Conservation (phyloP, 2,797 vertebrate species). For the Ctenopoma kingsleyae region DNA sequence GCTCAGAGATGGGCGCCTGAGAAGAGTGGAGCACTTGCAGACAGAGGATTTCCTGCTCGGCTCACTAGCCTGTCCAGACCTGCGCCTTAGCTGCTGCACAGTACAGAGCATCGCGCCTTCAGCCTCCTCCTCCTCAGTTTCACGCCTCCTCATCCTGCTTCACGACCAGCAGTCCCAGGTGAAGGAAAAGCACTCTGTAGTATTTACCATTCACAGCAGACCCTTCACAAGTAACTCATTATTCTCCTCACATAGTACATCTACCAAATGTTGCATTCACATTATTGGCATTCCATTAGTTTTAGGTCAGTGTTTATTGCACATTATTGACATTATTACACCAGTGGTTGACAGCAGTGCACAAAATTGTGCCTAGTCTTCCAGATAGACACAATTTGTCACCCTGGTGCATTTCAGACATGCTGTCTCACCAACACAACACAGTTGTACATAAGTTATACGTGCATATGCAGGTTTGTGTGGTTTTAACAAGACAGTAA, state of each 20-base stretch:
- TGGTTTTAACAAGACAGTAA: no score
- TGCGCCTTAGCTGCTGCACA: conserved; percentile 83
- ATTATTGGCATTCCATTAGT: neutral
- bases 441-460: no score
- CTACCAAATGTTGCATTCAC: neutral
- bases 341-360: no score
- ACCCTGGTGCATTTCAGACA: no score
- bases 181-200: conserved; percentile 15
- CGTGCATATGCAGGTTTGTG: no score
- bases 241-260: neutral
- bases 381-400: no score
- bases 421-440: no score
- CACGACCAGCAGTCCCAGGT: conserved; percentile 83
- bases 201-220: conserved; percentile 4
- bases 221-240: neutral
- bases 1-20: conserved; percentile 80
- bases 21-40: conserved; percentile 83
- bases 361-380: no score
- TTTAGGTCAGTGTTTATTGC: neutral
- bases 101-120: conserved; percentile 80
- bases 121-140: conserved; percentile 62
- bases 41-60: conserved; percentile 84
- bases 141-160: conserved; percentile 81
- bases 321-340: no score
- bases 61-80: conserved; percentile 77